Evolutionary conservation across 2,888 invertebrate genomes (phyloP).

Genomic region (Eurytoma californica): DNA sequence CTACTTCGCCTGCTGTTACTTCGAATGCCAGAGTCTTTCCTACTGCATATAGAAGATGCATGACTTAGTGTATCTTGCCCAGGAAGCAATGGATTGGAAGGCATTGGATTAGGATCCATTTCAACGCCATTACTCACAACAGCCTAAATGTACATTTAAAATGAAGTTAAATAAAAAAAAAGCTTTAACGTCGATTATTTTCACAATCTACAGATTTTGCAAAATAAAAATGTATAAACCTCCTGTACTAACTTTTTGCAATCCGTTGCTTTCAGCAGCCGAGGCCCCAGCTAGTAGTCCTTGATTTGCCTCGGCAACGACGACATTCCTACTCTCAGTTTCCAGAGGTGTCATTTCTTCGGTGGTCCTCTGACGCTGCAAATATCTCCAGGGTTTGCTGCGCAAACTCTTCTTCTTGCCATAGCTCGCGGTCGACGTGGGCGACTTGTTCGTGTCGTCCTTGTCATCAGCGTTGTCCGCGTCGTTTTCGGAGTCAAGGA

Average conservation of each 20-base stretch:
- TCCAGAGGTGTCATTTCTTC: constrained; percentile 72
- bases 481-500: constrained; percentile 86
- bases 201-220: too few relatives aligned
- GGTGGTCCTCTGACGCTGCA: constrained; percentile 71
- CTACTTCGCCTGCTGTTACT: constrained; percentile 91
- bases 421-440: constrained; percentile 78
- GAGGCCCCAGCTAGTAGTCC: constrained; percentile 35
- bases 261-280: constrained; percentile 35
- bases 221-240: background rate
- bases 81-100: constrained; percentile 71
- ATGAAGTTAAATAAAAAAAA: constrained; percentile 12
- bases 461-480: constrained; percentile 77
- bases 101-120: constrained; percentile 72
- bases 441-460: constrained; percentile 80
- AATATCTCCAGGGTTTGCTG: constrained; percentile 70
- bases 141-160: constrained; percentile 58
- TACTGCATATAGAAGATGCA: constrained; percentile 86
- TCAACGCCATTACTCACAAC: constrained; percentile 67
- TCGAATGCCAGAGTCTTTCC: constrained; percentile 91
- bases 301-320: constrained; percentile 42
- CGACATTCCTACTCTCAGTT: constrained; percentile 57
- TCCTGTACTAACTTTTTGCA: constrained; percentile 39
- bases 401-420: constrained; percentile 68
- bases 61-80: constrained; percentile 82
- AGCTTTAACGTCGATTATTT: background rate